phyloP scores from a whole-genome alignment of 2,797 vertebrate species.

The Poeciliopsis paucimaculata region DNA sequence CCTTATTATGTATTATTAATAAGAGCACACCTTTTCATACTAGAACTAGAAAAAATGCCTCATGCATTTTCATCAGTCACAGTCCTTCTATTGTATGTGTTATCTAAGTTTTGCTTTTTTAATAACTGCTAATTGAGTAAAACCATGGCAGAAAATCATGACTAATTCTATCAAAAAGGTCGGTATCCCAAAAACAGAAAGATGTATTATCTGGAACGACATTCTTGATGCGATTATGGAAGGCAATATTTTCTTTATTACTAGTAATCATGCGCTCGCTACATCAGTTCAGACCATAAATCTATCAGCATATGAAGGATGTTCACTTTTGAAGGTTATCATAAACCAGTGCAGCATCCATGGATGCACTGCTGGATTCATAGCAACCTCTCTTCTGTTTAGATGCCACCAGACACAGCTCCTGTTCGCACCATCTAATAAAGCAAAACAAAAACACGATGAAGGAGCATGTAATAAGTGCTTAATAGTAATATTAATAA shows the following conservation, averaged over 20 bases:
- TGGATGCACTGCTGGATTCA: slow-evolving; percentile 19
- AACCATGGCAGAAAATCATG: not conserved
- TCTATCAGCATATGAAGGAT: not conserved
- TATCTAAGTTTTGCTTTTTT: not conserved
- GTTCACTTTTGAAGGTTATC: slow-evolving; percentile 50
- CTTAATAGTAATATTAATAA: no score
- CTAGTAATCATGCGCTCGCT: not conserved
- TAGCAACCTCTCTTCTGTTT: slow-evolving; percentile 76
- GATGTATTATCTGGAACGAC: not conserved
- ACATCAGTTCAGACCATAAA: not conserved
- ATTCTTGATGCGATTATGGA: slow-evolving; percentile 1
- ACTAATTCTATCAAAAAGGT: not conserved
- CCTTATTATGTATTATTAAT: not conserved
- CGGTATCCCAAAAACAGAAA: not conserved
- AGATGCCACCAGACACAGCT: slow-evolving; percentile 78
- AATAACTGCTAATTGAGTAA: not conserved
- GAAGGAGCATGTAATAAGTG: not conserved
- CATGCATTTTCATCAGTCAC: not conserved
- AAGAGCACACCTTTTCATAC: not conserved
- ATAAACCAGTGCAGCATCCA: slow-evolving; percentile 78
- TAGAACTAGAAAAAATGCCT: not conserved
- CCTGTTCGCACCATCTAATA: slow-evolving; percentile 83
- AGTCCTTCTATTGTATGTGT: not conserved
- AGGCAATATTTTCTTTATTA: not conserved
- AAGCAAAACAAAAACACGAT: slow-evolving; percentile 13